Evolutionary conservation across 2,797 vertebrate genomes (phyloP).

Genomic region (Lemur catta): DNA sequence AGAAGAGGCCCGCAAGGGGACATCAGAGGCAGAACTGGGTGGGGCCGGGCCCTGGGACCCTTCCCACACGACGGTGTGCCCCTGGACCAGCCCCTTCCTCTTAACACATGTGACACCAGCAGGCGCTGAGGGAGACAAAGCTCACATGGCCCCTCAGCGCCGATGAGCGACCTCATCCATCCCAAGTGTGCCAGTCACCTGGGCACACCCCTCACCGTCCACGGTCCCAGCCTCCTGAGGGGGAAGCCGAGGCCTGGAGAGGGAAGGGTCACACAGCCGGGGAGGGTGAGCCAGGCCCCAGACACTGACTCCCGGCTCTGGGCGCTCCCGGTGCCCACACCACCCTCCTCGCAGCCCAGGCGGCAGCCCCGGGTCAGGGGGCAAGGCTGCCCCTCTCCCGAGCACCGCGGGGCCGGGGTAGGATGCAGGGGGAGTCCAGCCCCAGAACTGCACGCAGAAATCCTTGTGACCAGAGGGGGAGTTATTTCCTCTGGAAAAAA

Average conservation of each 20-base stretch:
- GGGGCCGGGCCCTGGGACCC: not conserved
- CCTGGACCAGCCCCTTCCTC: not conserved
- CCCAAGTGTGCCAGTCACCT: not conserved
- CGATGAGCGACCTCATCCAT: not conserved
- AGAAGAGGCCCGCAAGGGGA: not conserved
- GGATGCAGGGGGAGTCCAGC: conserved; percentile 2
- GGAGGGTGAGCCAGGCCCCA: not conserved
- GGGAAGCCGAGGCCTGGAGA: not conserved
- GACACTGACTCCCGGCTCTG: not conserved
- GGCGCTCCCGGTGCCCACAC: not conserved
- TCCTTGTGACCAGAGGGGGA: conserved; percentile 53
- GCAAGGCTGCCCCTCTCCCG: not conserved
- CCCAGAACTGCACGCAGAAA: conserved; percentile 54
- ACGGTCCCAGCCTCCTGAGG: not conserved
- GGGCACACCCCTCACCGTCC: too few relatives aligned
- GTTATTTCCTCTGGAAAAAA: conserved; percentile 68
- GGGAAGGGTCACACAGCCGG: not conserved
- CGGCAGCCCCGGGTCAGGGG: not conserved
- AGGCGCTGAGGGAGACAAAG: not conserved
- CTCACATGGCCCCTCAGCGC: not conserved
- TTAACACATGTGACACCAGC: not conserved
- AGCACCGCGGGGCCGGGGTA: not conserved
- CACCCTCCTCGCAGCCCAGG: not conserved
- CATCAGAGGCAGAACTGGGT: not conserved
- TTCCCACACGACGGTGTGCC: not conserved